These are phyloP conservation scores for Erythrocercus mccallii DNA, from an alignment of 2,113 vertebrate species.

Conservation along the genomic window DNA sequence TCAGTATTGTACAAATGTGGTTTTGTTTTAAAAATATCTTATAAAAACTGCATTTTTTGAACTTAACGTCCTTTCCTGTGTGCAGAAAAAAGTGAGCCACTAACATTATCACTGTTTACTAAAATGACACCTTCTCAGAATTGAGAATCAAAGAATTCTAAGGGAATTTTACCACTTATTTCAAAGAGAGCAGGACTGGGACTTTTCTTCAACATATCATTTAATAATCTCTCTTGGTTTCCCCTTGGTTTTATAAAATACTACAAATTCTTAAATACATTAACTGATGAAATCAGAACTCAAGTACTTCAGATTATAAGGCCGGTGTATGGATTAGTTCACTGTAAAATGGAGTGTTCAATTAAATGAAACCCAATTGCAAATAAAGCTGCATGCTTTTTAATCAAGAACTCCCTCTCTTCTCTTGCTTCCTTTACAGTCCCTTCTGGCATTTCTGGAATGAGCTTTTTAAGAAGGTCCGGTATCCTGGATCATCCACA, in stretches of 20 bases:
- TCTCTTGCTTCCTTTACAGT: slow-evolving; percentile 60
- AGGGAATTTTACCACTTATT: background rate
- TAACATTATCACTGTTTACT: background rate
- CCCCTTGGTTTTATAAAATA: background rate
- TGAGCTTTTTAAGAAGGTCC: slow-evolving; percentile 78
- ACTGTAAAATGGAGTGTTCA: background rate
- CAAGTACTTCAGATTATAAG: background rate
- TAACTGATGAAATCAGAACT: background rate
- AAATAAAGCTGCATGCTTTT: background rate
- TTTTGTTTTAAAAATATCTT: slow-evolving; percentile 65
- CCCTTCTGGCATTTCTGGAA: slow-evolving; percentile 83
- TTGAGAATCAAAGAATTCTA: background rate
- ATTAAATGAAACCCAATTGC: background rate
- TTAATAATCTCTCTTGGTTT: background rate
- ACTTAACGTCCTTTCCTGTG: slow-evolving; percentile 19
- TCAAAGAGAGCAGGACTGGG: background rate
- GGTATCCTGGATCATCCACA: slow-evolving; percentile 87
- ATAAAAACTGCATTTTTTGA: slow-evolving; percentile 59
- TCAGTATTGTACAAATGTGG: slow-evolving; percentile 29
- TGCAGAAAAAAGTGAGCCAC: slow-evolving; percentile 39
- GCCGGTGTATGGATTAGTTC: background rate
- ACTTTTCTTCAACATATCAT: background rate
- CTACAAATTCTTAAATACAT: background rate
- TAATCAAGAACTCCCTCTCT: background rate
- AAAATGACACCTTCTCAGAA: background rate